Conservation (phyloP, 2,797 vertebrate species). For the Natrix natrix region DNA sequence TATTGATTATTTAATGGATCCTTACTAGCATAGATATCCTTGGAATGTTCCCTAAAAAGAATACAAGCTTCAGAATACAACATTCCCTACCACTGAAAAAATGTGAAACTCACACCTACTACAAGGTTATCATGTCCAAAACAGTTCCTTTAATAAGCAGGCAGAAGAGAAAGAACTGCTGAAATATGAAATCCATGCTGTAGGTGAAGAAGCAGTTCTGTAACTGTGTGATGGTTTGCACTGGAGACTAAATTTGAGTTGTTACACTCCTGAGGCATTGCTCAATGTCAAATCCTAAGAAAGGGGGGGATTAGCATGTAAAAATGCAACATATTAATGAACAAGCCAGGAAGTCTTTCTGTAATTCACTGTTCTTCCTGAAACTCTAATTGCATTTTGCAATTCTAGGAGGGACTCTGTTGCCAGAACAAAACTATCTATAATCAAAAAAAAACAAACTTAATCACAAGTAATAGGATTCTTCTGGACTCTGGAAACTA, state of each 20-base stretch:
- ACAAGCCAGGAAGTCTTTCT: background rate
- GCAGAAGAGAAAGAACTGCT: background rate
- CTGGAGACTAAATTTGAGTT: background rate
- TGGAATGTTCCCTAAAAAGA: background rate
- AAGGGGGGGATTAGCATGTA: background rate
- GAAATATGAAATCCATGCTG: background rate
- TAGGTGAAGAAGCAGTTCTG: background rate
- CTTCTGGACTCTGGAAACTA: background rate
- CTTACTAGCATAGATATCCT: background rate
- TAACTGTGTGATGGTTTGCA: background rate
- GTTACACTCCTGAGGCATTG: background rate
- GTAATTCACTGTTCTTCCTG: background rate
- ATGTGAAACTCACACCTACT: background rate
- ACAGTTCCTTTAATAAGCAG: background rate
- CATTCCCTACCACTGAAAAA: background rate
- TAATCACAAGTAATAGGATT: background rate
- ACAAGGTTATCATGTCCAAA: background rate
- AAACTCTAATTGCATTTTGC: background rate
- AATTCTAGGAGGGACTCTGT: background rate
- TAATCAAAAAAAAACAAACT: background rate
- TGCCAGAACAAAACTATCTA: background rate
- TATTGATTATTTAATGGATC: background rate
- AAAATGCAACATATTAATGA: background rate
- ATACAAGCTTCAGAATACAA: no score
- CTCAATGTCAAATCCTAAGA: background rate